Base-by-base conservation (phyloP, 2,888 invertebrate species). In the Papilio elwesi region DNA sequence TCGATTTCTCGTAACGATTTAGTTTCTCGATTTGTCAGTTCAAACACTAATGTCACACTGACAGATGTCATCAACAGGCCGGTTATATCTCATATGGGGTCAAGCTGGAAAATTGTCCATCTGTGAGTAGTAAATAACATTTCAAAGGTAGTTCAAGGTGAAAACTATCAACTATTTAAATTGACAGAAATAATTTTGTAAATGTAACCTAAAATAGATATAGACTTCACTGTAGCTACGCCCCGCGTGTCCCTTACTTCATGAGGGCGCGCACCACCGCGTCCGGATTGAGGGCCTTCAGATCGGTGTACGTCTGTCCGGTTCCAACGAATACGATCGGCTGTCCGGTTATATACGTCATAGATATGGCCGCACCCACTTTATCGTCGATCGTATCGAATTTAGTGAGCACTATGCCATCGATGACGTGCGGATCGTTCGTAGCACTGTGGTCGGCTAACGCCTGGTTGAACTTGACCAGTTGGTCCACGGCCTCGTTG, bases 311-410 rank as follows among this genome's bases (percentile, higher is more conserved):
- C 0, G 99, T 99, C 94, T 99, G 99, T 2, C 99, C 99, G 5
- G 99, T 99, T 53, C 99, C 99, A 15, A 99, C 99, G 88, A 99
- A 99, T 62, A 99, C 98, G 70, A 99, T 99, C 0, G 99, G 99
- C 90, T 99, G 99, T 0, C 99, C 99, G 0, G 99, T 99, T 76
- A 99, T 99, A 90, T 99, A 99, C 0, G 99, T 99, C 99, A 99
- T 99, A 15, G 99, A 99, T 81, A 99, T 99, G 16, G 99, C 99
- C 57, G 99, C 99, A 11, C 99, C 99, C 38, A 99, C 97, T 94
- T 99, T 99, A 90, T 99, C 99, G 88, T 99, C 99, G 82, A 99
- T 99, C 0, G 99, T 99, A 90, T 99, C 99, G 92, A 99, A 99
- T 93, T 99, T 99, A 9, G 99, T 99, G 64, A 99, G 95, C 12